These are phyloP conservation scores for Strix occidentalis DNA, from an alignment of 2,797 vertebrate genomes.

Conservation along the genomic window DNA sequence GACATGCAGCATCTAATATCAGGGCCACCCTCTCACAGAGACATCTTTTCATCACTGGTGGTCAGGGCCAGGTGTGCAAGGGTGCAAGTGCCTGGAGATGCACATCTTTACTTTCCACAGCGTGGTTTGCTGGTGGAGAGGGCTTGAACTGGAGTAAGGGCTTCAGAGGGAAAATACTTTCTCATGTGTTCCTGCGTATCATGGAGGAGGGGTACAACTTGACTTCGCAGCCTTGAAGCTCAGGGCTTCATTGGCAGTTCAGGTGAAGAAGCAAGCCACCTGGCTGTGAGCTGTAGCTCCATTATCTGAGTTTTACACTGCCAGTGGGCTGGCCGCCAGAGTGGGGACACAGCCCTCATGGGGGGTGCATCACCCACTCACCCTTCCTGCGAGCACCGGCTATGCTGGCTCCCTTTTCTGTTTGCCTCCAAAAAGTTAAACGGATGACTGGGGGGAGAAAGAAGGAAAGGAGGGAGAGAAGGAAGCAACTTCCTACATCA, in stretches of 20 bases:
- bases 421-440: not conserved
- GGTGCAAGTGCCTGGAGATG: not conserved
- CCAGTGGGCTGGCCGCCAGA: not conserved
- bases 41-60: rapidly evolving
- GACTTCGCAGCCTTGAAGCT: not conserved
- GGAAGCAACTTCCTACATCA: not conserved
- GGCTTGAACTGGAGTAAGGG: not conserved
- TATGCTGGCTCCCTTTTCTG: not conserved
- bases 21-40: not conserved
- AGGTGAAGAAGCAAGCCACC: not conserved
- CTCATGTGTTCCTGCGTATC: not conserved
- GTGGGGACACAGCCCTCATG: rapidly evolving
- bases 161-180: not conserved
- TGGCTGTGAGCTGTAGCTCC: not conserved
- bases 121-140: rapidly evolving
- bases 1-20: rapidly evolving
- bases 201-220: not conserved
- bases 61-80: not conserved
- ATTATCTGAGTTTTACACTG: rapidly evolving
- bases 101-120: not conserved
- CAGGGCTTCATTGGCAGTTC: not conserved
- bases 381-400: rapidly evolving
- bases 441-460: not conserved
- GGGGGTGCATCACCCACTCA: not conserved
- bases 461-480: not conserved